phyloP scores from a whole-genome alignment of 2,797 vertebrate genomes.

The Gallinago solitaria region DNA sequence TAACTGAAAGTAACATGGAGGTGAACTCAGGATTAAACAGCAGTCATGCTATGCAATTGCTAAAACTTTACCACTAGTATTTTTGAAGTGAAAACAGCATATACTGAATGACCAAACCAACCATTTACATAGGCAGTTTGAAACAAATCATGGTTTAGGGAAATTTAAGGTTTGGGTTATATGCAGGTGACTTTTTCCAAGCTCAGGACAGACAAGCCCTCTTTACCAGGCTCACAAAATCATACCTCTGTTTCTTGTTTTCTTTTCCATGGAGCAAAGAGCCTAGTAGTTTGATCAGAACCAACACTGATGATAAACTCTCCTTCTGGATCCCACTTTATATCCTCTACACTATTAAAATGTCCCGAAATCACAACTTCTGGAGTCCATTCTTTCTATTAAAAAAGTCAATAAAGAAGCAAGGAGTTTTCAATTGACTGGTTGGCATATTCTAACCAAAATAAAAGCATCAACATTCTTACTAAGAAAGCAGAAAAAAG shows the following conservation, averaged over 20 bases:
- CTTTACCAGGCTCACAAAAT: background rate
- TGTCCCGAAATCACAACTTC: slow-evolving; percentile 93
- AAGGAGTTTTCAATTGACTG: background rate
- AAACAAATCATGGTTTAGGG: background rate
- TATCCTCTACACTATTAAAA: slow-evolving; percentile 90
- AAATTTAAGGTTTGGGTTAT: background rate
- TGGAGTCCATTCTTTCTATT: slow-evolving; percentile 88
- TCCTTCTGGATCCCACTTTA: slow-evolving; percentile 95
- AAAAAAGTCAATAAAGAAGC: background rate
- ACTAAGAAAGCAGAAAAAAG: background rate
- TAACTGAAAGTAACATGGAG: background rate
- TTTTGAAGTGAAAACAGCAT: background rate
- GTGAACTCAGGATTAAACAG: background rate
- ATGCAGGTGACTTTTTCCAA: background rate
- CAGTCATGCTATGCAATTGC: background rate
- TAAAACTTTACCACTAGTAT: background rate
- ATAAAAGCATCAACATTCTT: background rate
- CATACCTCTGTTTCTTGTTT: slow-evolving; percentile 78
- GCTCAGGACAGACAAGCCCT: background rate
- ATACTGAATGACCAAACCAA: background rate
- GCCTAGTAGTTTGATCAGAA: slow-evolving; percentile 93
- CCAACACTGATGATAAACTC: slow-evolving; percentile 93
- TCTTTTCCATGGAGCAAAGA: slow-evolving; percentile 92
- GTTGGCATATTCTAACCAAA: background rate
- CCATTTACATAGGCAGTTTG: background rate